Evolutionary conservation across 2,888 invertebrate species (phyloP).

Genomic region (Tipula lateralis): DNA sequence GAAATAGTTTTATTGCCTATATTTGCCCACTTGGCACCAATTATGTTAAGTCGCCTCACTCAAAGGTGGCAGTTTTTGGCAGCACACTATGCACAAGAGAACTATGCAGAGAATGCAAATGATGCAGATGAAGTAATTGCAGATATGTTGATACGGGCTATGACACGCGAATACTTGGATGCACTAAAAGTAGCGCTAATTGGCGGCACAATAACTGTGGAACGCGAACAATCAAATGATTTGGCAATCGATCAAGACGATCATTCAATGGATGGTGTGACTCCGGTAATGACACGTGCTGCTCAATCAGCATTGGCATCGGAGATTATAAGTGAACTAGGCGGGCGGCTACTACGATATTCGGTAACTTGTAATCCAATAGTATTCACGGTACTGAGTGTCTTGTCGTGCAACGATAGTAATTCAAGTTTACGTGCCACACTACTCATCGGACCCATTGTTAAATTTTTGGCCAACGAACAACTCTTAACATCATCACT

Average conservation of each 20-base stretch:
- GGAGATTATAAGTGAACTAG: conserved; percentile 78
- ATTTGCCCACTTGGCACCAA: conserved; percentile 69
- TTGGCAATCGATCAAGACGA: conserved; percentile 61
- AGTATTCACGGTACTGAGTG: conserved; percentile 59
- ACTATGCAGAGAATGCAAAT: conserved; percentile 68
- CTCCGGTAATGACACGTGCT: conserved; percentile 50
- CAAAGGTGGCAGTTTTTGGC: conserved; percentile 76
- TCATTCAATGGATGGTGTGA: conserved; percentile 65
- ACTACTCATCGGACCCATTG: conserved; percentile 65
- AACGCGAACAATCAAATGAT: conserved; percentile 36
- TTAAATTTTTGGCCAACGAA: conserved; percentile 60
- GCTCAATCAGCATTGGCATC: conserved; percentile 53
- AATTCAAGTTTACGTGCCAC: conserved; percentile 76
- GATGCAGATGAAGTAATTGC: conserved; percentile 80
- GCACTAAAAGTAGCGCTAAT: conserved; percentile 71
- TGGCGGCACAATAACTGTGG: conserved; percentile 57
- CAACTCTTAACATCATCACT: conserved; percentile 60
- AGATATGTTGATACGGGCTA: conserved; percentile 76
- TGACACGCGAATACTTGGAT: conserved; percentile 85
- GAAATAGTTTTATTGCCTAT: conserved; percentile 72
- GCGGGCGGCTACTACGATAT: conserved; percentile 64
- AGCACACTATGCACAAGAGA: conserved; percentile 69
- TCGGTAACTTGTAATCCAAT: conserved; percentile 61
- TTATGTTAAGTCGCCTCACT: conserved; percentile 66
- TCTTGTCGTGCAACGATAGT: conserved; percentile 83